Percentiles rank a stretch among this genome's conserved stretches.
Evolutionary conservation across 2,113 vertebrate species (phyloP).

Genomic region (Corynorhinus townsendii): DNA sequence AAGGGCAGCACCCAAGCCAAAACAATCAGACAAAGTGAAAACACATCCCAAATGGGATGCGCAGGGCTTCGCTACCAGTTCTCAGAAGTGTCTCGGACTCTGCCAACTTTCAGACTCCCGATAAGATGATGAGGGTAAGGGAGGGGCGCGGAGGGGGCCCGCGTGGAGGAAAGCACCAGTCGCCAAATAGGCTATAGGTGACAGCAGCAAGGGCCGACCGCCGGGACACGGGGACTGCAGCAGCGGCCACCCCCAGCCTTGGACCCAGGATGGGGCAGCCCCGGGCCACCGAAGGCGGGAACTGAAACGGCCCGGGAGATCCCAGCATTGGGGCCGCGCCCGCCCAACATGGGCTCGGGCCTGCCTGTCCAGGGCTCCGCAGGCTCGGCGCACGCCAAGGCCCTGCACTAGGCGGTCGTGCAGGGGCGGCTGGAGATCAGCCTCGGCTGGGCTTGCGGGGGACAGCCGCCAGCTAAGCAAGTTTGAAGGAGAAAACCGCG

Average conservation of each 20-base stretch:
- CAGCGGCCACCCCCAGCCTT: background rate
- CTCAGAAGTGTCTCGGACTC: slow-evolving; percentile 37
- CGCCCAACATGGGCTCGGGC: background rate
- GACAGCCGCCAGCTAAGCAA: background rate
- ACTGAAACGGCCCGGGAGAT: background rate
- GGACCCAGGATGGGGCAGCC: background rate
- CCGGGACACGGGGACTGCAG: background rate
- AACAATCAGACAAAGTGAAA: slow-evolving; percentile 33
- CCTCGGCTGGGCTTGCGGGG: background rate
- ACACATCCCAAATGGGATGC: background rate
- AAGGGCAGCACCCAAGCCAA: background rate
- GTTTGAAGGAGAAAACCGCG: slow-evolving; percentile 1
- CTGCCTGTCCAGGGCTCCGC: background rate
- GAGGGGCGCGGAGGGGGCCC: background rate
- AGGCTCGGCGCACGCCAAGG: background rate
- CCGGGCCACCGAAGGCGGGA: slow-evolving; percentile 2
- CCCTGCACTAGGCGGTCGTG: background rate
- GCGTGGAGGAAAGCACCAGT: background rate
- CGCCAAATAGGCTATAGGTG: background rate
- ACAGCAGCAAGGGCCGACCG: background rate
- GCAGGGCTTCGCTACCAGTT: slow-evolving; percentile 38
- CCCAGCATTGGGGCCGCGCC: background rate
- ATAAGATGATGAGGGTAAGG: background rate
- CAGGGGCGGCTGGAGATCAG: background rate
- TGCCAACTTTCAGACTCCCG: slow-evolving; percentile 53